phyloP scores from a whole-genome alignment of 2,888 invertebrate genomes.

The Scaeva pyrastri region DNA sequence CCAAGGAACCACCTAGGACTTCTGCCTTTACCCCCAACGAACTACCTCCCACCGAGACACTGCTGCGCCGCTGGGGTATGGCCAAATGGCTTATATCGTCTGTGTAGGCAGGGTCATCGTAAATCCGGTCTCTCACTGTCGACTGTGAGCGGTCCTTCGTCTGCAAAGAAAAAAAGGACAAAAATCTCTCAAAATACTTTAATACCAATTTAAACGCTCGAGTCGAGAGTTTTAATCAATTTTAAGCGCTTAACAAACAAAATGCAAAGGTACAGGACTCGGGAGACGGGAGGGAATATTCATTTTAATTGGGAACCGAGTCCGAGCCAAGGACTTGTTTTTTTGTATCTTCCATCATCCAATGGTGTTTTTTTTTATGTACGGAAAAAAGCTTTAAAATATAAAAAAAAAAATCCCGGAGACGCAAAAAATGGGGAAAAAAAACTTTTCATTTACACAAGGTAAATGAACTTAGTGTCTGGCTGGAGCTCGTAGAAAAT shows the following conservation, averaged over 20 bases:
- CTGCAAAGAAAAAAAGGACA: constrained; percentile 77
- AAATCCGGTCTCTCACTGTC: constrained; percentile 83
- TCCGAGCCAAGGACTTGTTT: constrained; percentile 29
- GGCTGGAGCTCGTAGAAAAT: constrained; percentile 36
- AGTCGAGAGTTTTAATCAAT: constrained; percentile 47
- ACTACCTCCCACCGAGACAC: constrained; percentile 77
- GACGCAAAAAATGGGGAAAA: constrained; percentile 18
- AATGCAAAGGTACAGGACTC: constrained; percentile 6
- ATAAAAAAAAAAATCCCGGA: constrained; percentile 19
- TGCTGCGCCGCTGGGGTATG: constrained; percentile 81
- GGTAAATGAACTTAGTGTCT: constrained; percentile 67
- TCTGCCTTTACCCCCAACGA: constrained; percentile 22
- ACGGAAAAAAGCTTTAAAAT: not conserved
- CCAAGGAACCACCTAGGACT: constrained; percentile 41
- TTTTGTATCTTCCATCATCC: not conserved
- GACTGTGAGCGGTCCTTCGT: constrained; percentile 82
- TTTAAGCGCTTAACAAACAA: constrained; percentile 45
- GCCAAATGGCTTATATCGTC: constrained; percentile 84
- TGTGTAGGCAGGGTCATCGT: constrained; percentile 84
- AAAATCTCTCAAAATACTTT: constrained; percentile 8
- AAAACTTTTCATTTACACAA: constrained; percentile 26
- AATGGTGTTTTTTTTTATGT: not conserved
- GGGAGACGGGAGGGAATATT: constrained; percentile 3
- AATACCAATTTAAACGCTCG: constrained; percentile 27
- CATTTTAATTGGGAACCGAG: constrained; percentile 62